Base-by-base conservation (phyloP, 2,113 vertebrate species). In the Crotophaga sulcirostris region DNA sequence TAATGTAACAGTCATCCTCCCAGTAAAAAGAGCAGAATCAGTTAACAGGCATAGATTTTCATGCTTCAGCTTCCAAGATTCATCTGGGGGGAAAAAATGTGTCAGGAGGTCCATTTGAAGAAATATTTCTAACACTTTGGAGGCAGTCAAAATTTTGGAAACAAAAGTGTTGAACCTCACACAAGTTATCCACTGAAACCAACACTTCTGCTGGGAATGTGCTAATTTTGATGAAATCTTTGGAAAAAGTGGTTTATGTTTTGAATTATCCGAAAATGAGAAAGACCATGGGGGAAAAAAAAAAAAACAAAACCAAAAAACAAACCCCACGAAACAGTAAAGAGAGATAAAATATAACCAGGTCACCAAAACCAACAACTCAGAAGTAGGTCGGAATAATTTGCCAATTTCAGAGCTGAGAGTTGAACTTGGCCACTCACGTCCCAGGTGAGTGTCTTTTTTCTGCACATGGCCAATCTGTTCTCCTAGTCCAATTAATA, bases 401-500 rank as follows among this genome's bases (percentile, higher is more conserved):
- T 51, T 49, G 56, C 10, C 25, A 40, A 17, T 42, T 93, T 74
- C 64, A 74, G 59, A 92, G 51, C 5, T 74, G 38, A 90, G 45
- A 86, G 51, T 34, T 86, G 84, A 96, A 92, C 60, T 42, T 89
- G 77, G 56, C 40, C 84, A 66, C 55, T 75, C 26, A 13, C 23
- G 47, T 89, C 77, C 69, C 94, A 89, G 56, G 77, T 93, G 88
- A 76, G 76, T 40, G 42, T 21, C 26, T 75, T 83, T 85, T 78
- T 78, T 75, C 73, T 84, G 54, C 51, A 81, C n/a, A 59, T 29
- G 42, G 68, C 26, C 76, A 92, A 78, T 82, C 47, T 82, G 44
- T 67, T 92, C 89, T 87, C 63, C 73, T 89, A 68, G 69, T 40
- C 38, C 56, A 95, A 97, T 96, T 87, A 95, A 94, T 94, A 92